Base-by-base conservation (phyloP, 2,797 vertebrate species). In the Meriones psammophilus region DNA sequence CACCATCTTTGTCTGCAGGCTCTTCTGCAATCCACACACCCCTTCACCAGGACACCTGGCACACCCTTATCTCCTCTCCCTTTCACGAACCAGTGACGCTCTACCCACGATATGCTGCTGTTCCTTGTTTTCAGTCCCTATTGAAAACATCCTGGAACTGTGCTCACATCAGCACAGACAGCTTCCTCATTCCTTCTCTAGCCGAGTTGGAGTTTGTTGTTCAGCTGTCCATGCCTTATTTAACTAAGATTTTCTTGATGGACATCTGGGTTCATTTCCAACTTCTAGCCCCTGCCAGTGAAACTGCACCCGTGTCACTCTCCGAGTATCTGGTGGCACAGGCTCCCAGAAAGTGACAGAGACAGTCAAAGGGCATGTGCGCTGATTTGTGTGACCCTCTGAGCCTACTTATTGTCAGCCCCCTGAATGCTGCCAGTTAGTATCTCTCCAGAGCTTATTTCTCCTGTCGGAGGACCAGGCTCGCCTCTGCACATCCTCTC, bases 141-240 rank as follows among this genome's bases (percentile, higher is more conserved):
- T 39, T 80, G 78, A 94, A 71, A 96, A 83, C 42, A 79, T 91
- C 86, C 93, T 54, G 46, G 88, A 77, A 50, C 79, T 87, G 28
- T 18, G 42, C 76, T 66, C 62, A 2, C 20, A 13, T 39, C 33
- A 8, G 66, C 1, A 39, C 18, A n/a, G 76, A 46, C 62, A 8
- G 3, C 95, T 79, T 95, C 91, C 93, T 89, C 58, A 6, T 68
- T 95, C 88, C 69, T 92, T 71, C 81, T 76, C 26, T 12, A 50
- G 86, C 81, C 5, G 33, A 46, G 3, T 17, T 2, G 33, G 36
- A 17, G 58, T 86, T 68, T 86, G 46, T 8, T 68, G 62, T 87
- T 39, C 68, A 50, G 69, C 28, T 56, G 58, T 7, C 6, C 68
- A 6, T 6, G 62, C 39, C 84, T 93, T 95, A 42, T 96, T 95